Conservation (phyloP, 2,888 invertebrate genomes). For the Drosophila engyochracea region DNA sequence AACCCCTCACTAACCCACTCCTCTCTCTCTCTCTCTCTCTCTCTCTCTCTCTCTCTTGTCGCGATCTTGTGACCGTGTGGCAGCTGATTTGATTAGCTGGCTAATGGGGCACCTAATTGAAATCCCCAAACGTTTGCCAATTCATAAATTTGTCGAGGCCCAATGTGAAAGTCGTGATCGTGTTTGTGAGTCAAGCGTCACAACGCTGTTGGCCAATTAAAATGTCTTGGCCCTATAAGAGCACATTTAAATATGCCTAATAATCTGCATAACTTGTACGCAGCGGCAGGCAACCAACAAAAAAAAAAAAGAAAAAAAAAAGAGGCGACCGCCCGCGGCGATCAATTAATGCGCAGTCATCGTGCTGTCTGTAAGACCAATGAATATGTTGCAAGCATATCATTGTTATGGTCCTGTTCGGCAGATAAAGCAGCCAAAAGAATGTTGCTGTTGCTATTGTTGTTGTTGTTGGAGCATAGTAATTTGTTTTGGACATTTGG, state of each 20-base stretch:
- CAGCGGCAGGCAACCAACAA: conserved; percentile 1
- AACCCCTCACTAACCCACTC: no score
- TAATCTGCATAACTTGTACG: conserved; percentile 73
- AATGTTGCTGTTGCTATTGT: conserved; percentile 42
- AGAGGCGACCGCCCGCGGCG: conserved; percentile 63
- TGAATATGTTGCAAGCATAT: conserved; percentile 74
- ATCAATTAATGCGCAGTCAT: conserved; percentile 61
- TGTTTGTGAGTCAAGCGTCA: conserved; percentile 45
- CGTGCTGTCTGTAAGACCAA: conserved; percentile 36
- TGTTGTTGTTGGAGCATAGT: conserved; percentile 26
- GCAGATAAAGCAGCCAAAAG: conserved; percentile 53
- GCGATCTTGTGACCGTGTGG: conserved; percentile 63
- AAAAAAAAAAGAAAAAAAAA: background rate
- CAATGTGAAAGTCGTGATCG: background rate
- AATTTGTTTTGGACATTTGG: conserved; percentile 32
- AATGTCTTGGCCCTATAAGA: conserved; percentile 53
- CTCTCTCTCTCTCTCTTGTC: background rate
- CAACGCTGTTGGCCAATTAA: conserved; percentile 53
- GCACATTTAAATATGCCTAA: conserved; percentile 40
- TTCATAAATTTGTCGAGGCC: conserved; percentile 58
- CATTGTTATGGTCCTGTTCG: conserved; percentile 74
- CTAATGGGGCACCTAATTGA: conserved; percentile 63
- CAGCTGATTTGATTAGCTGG: conserved; percentile 64
- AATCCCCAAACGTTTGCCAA: conserved; percentile 62
- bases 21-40: no score